phyloP scores from a whole-genome alignment of 2,888 invertebrate species.

The Aradus depressus region DNA sequence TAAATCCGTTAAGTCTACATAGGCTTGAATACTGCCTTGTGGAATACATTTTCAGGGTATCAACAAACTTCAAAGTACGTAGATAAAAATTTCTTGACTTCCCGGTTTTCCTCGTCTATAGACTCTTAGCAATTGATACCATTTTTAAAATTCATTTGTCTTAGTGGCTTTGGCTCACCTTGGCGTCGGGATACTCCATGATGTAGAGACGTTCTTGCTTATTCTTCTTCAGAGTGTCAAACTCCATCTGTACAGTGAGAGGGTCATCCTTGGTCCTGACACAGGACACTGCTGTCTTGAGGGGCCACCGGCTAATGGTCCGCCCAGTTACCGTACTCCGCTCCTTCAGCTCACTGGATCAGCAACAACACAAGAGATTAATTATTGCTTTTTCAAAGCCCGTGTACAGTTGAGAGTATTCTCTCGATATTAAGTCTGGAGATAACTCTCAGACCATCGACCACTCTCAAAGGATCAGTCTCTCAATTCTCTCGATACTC shows the following conservation, averaged over 20 bases:
- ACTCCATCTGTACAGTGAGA: conserved; percentile 42
- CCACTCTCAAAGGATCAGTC: too few species aligned
- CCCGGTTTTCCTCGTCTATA: too few species aligned
- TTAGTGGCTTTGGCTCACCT: conserved; percentile 35
- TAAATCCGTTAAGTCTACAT: too few species aligned
- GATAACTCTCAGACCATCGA: too few species aligned
- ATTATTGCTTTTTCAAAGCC: too few species aligned
- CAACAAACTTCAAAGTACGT: too few species aligned
- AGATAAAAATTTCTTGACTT: too few species aligned
- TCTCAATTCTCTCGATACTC: too few species aligned
- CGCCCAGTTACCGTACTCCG: conserved; percentile 40
- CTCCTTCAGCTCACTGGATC: conserved; percentile 42
- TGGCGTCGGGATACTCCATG: conserved; percentile 45
- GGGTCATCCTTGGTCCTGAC: conserved; percentile 35
- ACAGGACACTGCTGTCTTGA: conserved; percentile 43
- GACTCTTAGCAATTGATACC: not conserved
- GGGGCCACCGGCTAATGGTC: conserved; percentile 42
- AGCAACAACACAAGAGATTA: not conserved
- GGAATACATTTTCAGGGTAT: too few species aligned
- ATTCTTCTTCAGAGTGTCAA: conserved; percentile 49
- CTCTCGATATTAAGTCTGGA: too few species aligned
- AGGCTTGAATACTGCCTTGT: too few species aligned
- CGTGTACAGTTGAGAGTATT: too few species aligned
- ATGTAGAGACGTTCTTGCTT: conserved; percentile 46
- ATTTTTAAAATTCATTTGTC: not conserved